A percentile compares a stretch with the other conserved stretches of the same genome.
Evolutionary conservation across 2,888 invertebrate species (phyloP).

Genomic region (Drosophila koepferae): DNA sequence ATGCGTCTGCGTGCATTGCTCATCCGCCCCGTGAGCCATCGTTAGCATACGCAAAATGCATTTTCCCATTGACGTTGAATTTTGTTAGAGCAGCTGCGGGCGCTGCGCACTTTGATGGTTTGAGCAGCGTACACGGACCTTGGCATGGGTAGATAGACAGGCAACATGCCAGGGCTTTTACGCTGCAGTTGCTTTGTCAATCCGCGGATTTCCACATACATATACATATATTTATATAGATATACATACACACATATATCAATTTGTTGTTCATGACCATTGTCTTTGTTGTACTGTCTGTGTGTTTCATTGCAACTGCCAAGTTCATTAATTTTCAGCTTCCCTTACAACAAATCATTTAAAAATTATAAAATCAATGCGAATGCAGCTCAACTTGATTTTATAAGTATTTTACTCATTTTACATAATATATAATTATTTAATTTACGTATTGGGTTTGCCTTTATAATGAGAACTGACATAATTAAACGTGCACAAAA

Average conservation of each 20-base stretch:
- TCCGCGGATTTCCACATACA: conserved; percentile 67
- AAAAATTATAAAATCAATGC: neutral
- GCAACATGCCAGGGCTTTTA: conserved; percentile 73
- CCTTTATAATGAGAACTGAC: no score
- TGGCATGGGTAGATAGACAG: conserved; percentile 44
- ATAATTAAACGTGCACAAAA: no score
- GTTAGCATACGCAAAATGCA: conserved; percentile 64
- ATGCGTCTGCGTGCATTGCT: conserved; percentile 64
- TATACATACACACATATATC: conserved; percentile 51
- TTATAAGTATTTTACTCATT: no score
- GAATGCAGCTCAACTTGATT: no score
- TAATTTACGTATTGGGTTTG: no score
- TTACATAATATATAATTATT: no score
- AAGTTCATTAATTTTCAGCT: conserved; percentile 41
- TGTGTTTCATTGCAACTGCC: conserved; percentile 40
- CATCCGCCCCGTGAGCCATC: conserved; percentile 62
- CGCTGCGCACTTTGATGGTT: conserved; percentile 31
- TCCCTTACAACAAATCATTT: neutral
- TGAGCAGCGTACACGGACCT: conserved; percentile 13
- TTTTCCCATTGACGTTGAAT: conserved; percentile 48
- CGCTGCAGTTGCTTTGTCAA: conserved; percentile 78
- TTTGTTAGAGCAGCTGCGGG: conserved; percentile 64
- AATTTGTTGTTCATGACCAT: conserved; percentile 71
- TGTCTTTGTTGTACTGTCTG: conserved; percentile 47
- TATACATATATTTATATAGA: conserved; percentile 13